A percentile compares a stretch with the other conserved stretches of the same genome.
phyloP scores from a whole-genome alignment of 2,888 invertebrate genomes.

The Andricus curvator region DNA sequence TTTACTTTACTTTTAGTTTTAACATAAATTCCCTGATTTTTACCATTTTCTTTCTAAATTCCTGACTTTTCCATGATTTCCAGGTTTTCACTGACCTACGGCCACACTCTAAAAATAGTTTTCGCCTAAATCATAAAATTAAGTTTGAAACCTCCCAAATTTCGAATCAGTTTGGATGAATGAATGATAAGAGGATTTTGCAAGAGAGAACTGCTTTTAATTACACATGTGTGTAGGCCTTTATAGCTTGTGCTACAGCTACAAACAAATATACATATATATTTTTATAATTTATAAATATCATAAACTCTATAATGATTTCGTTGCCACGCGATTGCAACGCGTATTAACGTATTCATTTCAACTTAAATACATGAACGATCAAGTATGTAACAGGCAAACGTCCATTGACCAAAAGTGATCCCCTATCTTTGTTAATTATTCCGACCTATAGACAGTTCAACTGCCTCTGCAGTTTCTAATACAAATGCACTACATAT shows the following conservation, averaged over 20 bases:
- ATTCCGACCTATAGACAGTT: conserved; percentile 55
- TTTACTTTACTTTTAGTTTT: no score
- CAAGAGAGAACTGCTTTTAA: conserved; percentile 44
- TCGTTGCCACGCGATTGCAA: conserved; percentile 65
- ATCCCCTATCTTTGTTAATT: conserved; percentile 59
- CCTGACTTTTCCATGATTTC: no score
- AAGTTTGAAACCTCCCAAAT: neutral
- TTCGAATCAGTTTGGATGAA: neutral
- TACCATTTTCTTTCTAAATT: no score
- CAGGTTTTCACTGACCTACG: no score
- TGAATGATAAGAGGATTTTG: conserved; percentile 47
- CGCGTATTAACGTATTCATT: conserved; percentile 59
- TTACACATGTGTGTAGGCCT: conserved; percentile 67
- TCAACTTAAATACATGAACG: conserved; percentile 55
- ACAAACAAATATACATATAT: conserved; percentile 67
- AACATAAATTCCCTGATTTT: no score
- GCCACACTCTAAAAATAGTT: no score
- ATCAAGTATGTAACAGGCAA: conserved; percentile 65
- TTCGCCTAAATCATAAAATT: no score
- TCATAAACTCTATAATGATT: conserved; percentile 72
- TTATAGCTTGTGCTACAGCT: conserved; percentile 71
- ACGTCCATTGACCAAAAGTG: conserved; percentile 67
- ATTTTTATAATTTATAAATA: conserved; percentile 66
- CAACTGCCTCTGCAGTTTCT: conserved; percentile 47
- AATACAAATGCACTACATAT: conserved; percentile 44